These are phyloP conservation scores for Spongilla lacustris DNA, from an alignment of 37 sponge, comb jelly and placozoan genomes.

Conservation along the genomic window DNA sequence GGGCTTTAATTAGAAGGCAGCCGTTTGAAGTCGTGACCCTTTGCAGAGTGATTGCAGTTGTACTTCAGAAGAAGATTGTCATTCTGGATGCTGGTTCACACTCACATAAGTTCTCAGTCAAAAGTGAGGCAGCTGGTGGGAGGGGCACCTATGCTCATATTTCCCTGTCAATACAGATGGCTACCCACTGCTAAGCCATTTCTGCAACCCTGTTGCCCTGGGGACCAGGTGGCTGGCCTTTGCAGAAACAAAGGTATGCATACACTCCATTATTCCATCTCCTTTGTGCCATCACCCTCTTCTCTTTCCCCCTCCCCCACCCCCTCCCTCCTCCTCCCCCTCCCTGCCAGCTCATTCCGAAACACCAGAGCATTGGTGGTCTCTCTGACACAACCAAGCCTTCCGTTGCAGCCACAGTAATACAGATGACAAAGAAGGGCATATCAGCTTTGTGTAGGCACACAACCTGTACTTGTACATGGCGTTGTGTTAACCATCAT, in stretches of 20 bases:
- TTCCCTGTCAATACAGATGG: constrained; percentile 36
- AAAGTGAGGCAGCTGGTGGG: constrained; percentile 56
- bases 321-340: no score
- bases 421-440: constrained; percentile 76
- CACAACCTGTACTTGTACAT: no score
- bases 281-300: background rate
- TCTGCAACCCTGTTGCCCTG: constrained; percentile 85
- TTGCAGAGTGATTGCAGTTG: constrained; percentile 58
- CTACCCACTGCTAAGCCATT: constrained; percentile 48
- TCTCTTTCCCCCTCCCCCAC: background rate
- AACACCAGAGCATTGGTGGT: constrained; percentile 80
- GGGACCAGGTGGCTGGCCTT: constrained; percentile 94
- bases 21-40: background rate
- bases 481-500: no score
- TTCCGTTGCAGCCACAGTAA: constrained; percentile 77
- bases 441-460: constrained; percentile 63
- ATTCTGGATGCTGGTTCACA: constrained; percentile 68
- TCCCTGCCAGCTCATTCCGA: constrained; percentile 42
- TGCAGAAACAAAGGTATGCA: constrained; percentile 66
- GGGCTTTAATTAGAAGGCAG: no score
- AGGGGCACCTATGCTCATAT: background rate
- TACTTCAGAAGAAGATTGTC: constrained; percentile 64
- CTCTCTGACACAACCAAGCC: constrained; percentile 45
- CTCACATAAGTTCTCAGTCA: constrained; percentile 46
- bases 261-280: background rate